Evolutionary conservation across 2,888 invertebrate genomes (phyloP).

Genomic region (Tipula vernalis): DNA sequence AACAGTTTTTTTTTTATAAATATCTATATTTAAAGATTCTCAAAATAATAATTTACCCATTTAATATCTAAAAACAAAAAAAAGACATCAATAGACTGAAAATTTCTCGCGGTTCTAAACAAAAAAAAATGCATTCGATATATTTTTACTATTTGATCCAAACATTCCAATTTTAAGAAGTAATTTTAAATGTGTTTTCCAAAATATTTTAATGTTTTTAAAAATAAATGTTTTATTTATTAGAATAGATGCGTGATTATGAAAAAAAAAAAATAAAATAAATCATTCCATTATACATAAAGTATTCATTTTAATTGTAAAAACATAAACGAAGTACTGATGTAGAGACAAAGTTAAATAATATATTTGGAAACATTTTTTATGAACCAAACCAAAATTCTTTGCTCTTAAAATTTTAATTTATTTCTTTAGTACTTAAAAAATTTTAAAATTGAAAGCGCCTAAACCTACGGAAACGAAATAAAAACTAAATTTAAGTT

Average conservation of each 20-base stretch:
- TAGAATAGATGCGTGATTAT: not conserved
- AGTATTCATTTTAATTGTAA: not conserved
- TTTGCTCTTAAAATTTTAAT: not conserved
- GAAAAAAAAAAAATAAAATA: no score
- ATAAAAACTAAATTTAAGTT: no score
- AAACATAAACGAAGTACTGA: not conserved
- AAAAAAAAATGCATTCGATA: not conserved
- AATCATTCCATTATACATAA: not conserved
- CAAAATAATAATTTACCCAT: not conserved
- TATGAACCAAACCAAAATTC: not conserved
- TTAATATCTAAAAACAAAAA: not conserved
- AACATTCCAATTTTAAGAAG: not conserved
- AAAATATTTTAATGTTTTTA: not conserved
- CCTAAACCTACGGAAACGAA: no score
- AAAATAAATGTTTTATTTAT: not conserved
- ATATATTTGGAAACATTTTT: not conserved
- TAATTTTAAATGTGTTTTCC: not conserved
- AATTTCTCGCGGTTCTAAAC: not conserved
- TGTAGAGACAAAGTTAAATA: not conserved
- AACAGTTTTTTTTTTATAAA: not conserved
- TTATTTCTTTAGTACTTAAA: not conserved
- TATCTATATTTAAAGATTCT: not conserved
- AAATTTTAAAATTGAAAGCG: not conserved
- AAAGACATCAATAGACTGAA: not conserved
- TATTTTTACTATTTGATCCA: not conserved